These are phyloP conservation scores for Drosophila sp. DNA, from an alignment of 1,140 invertebrate species.

Conservation along the genomic window DNA sequence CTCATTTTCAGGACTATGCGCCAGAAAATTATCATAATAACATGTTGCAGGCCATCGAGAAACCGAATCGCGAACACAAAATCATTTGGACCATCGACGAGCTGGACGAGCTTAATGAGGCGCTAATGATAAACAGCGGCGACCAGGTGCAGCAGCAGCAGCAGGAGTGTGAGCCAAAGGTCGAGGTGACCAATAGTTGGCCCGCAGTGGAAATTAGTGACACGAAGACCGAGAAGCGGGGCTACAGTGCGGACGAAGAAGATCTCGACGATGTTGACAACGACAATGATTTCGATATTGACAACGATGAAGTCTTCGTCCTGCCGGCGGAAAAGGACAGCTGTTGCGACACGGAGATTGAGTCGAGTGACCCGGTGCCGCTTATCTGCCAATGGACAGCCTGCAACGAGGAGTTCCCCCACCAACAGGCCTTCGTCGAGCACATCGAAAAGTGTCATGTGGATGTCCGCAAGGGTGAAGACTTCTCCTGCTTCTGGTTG, in stretches of 20 bases:
- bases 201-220: not conserved
- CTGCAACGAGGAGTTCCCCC: conserved; percentile 90
- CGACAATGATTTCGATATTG: conserved; percentile 41
- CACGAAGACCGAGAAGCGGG: not conserved
- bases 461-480: conserved; percentile 92
- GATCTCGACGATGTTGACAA: conserved; percentile 47
- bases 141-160: conserved; percentile 9
- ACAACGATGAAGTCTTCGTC: conserved; percentile 57
- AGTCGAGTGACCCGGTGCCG: conserved; percentile 60
- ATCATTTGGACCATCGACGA: conserved; percentile 80
- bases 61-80: conserved; percentile 79
- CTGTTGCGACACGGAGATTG: conserved; percentile 34
- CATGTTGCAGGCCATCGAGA: conserved; percentile 59
- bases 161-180: conserved; percentile 7
- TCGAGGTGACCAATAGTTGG: conserved; percentile 3
- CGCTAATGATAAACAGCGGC: conserved; percentile 48
- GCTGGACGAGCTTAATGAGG: conserved; percentile 63
- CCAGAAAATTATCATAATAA: conserved; percentile 70
- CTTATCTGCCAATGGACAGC: conserved; percentile 91
- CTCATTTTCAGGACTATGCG: conserved; percentile 42
- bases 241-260: conserved; percentile 38
- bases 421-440: conserved; percentile 91
- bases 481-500: conserved; percentile 96
- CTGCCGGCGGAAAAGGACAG: conserved; percentile 21
- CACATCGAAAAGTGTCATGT: conserved; percentile 97